Evolutionary conservation across 2,888 invertebrate genomes (phyloP), one percentile per base, ranked within the genome.

Genomic region (Allophyes oxyacanthae): DNA sequence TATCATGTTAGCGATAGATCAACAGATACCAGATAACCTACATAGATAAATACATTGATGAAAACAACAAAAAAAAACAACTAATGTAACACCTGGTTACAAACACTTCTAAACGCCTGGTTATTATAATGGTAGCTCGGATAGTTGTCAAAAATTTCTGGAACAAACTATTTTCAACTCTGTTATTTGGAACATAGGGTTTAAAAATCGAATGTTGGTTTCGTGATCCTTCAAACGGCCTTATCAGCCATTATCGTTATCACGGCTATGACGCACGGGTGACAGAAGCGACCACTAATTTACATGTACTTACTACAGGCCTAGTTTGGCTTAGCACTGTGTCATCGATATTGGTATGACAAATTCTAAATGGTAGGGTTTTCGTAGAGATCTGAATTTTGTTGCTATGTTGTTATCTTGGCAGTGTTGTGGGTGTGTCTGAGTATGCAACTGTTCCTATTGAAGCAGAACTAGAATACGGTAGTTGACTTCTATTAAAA

Each of bases 181-280:
- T 53, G 48, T 46, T 0, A 0, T 3, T 2, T 0, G 1, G 0
- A 0, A 0, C 0, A 6, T 44, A 57, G 37, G 42, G 59, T 61
- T 48, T 7, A 28, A 13, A 51, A 43, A 64, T 0, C 6, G 32
- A 11, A 3, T 20, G 6, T n/a, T 10, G 1, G 14, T 33, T 13
- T 5, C 13, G 54, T 75, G 74, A 79, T 75, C 73, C 78, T 75
- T 76, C 75, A 59, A 75, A 67, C 25, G 42, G 50, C 36, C 46
- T 75, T 82, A 83, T 82, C 83, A 81, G 57, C 71, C 57, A 78
- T 77, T 82, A 84, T 84, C 82, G 75, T 80, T 84, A 84, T 82
- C 84, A 72, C 58, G 56, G 51, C 46, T 54, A 79, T 84, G 83
- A 83, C 83, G 83, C 83, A 83, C 79, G 79, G 38, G 49, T 78